phyloP scores from a whole-genome alignment of 2,797 vertebrate genomes.

The Falco rusticolus region DNA sequence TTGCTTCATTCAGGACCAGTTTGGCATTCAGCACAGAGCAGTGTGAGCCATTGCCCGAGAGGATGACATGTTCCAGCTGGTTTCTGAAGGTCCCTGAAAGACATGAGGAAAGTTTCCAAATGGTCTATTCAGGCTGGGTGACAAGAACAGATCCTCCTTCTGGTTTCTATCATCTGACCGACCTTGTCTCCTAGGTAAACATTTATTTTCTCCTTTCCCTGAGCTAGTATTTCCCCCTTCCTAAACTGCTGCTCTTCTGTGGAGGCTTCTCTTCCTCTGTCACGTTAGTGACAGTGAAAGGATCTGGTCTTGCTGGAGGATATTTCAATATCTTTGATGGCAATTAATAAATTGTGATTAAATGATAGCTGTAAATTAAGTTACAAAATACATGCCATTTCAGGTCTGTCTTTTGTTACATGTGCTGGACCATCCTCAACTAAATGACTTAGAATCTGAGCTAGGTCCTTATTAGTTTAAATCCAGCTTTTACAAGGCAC shows the following conservation, averaged over 20 bases:
- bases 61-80: not conserved
- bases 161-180: not conserved
- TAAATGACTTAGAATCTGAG: not conserved
- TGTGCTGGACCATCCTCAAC: not conserved
- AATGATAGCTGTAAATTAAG: not conserved
- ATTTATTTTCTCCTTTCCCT: not conserved
- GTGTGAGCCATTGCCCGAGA: not conserved
- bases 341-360: not conserved
- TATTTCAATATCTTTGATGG: not conserved
- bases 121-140: not conserved
- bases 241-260: not conserved
- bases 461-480: not conserved
- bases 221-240: not conserved
- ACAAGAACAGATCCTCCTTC: not conserved
- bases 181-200: not conserved
- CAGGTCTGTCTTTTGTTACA: not conserved
- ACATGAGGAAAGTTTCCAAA: not conserved
- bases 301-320: not conserved
- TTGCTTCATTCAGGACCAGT: fast-evolving
- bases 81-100: not conserved
- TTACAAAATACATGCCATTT: not conserved
- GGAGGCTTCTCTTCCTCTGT: not conserved
- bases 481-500: not conserved
- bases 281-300: not conserved
- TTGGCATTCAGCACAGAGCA: not conserved